Percentiles rank a stretch among this genome's conserved stretches.
These are phyloP conservation scores for Rhagium mordax DNA, from an alignment of 2,888 invertebrate species.

Conservation along the genomic window DNA sequence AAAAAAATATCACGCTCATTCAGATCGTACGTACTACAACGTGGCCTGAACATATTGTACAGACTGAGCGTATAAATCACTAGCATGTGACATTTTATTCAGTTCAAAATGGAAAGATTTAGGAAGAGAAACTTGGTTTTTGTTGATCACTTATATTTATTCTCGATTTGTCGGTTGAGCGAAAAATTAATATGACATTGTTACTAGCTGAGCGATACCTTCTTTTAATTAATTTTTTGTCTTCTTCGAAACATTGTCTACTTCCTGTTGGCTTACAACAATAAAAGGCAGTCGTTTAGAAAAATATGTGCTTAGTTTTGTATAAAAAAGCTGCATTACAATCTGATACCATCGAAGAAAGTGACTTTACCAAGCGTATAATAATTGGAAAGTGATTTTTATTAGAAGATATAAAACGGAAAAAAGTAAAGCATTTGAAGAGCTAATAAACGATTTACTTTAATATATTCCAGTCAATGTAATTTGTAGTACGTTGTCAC, in stretches of 20 bases:
- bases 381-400: slow-evolving; percentile 58
- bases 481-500: slow-evolving; percentile 41
- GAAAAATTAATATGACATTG: slow-evolving; percentile 17
- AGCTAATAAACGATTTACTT: slow-evolving; percentile 41
- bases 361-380: slow-evolving; percentile 52
- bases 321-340: slow-evolving; percentile 27
- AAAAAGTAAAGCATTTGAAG: slow-evolving; percentile 41
- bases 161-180: slow-evolving; percentile 29
- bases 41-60: no score
- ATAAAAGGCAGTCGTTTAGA: slow-evolving; percentile 17
- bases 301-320: slow-evolving; percentile 11
- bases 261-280: slow-evolving; percentile 17
- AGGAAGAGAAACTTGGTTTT: no score
- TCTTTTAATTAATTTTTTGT: slow-evolving; percentile 32
- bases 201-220: slow-evolving; percentile 5
- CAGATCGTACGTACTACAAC: no score
- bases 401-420: slow-evolving; percentile 43
- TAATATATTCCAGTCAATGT: slow-evolving; percentile 42
- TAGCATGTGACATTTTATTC: no score
- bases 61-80: no score
- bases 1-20: no score
- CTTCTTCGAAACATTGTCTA: slow-evolving; percentile 7
- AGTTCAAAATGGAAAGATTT: no score
- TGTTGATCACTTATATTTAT: slow-evolving; percentile 12
- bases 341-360: slow-evolving; percentile 49